A percentile compares a stretch with the other conserved stretches of the same genome.
Conservation (phyloP, 1,140 invertebrate species). For the Lethrus apterus region DNA sequence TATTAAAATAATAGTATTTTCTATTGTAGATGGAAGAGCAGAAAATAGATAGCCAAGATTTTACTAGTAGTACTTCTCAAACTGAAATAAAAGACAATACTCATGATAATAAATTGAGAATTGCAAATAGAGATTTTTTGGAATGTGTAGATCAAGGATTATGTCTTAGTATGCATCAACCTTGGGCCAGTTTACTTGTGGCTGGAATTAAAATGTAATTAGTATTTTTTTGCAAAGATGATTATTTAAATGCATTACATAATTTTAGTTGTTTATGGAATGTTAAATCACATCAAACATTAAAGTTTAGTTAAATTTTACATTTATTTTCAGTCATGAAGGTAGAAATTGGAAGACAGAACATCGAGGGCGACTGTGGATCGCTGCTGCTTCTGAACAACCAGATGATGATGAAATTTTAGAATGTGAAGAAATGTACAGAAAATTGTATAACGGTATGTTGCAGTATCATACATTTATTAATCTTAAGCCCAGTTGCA, state of each 20-base stretch:
- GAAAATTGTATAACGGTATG: conserved; percentile 57
- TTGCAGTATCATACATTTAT: no score
- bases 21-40: conserved; percentile 7
- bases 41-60: background rate
- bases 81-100: background rate
- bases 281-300: background rate
- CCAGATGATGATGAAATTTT: conserved; percentile 64
- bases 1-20: background rate
- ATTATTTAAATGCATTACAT: no score
- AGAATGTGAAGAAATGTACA: conserved; percentile 65
- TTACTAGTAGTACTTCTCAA: background rate
- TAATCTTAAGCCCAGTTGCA: no score
- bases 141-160: conserved; percentile 83
- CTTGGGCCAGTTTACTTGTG: conserved; percentile 87
- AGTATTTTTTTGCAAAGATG: background rate
- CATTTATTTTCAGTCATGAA: conserved; percentile 65
- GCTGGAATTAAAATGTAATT: conserved; percentile 83
- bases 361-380: conserved; percentile 89
- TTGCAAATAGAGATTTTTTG: conserved; percentile 64
- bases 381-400: conserved; percentile 75
- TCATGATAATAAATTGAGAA: conserved; percentile 3
- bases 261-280: no score
- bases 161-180: conserved; percentile 93
- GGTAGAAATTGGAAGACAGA: conserved; percentile 88
- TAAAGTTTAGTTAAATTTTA: background rate